These are phyloP conservation scores for Eupithecia centaureata DNA, from an alignment of 2,888 invertebrate species.

Conservation along the genomic window DNA sequence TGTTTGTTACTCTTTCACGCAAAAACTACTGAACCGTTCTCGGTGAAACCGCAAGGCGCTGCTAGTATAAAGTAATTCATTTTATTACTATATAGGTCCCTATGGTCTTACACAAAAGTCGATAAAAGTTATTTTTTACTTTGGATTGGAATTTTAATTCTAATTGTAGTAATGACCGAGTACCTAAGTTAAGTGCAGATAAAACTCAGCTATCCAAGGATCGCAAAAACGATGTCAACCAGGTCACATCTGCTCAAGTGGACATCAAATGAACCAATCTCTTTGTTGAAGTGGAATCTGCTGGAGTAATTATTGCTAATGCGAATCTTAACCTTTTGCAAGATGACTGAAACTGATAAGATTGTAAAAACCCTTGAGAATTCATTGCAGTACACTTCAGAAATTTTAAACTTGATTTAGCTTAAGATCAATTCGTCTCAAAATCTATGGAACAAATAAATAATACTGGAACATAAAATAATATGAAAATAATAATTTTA, in stretches of 20 bases:
- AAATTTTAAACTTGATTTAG: neutral
- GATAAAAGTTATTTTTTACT: too few relatives aligned
- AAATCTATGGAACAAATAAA: too few relatives aligned
- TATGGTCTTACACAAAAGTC: too few relatives aligned
- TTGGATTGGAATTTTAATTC: too few relatives aligned
- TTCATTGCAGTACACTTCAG: neutral
- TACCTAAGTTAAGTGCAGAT: neutral
- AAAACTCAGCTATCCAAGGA: neutral
- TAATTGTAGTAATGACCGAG: neutral
- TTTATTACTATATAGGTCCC: too few relatives aligned
- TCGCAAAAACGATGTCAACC: conserved; percentile 22
- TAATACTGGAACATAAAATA: too few relatives aligned
- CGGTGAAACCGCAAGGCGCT: too few relatives aligned
- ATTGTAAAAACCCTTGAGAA: neutral
- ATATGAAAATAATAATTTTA: too few relatives aligned
- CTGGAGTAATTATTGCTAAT: conserved; percentile 26
- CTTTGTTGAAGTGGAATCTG: conserved; percentile 22
- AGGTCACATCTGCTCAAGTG: conserved; percentile 32
- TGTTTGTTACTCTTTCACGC: too few relatives aligned
- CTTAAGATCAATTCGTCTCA: too few relatives aligned
- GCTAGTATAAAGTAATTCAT: too few relatives aligned
- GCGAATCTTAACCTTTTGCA: conserved; percentile 24
- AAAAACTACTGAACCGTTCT: too few relatives aligned
- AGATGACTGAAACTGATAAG: conserved; percentile 3
- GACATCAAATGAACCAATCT: conserved; percentile 18